phyloP scores from a whole-genome alignment of 2,888 invertebrate species.

The Neocrepidodera transversa region DNA sequence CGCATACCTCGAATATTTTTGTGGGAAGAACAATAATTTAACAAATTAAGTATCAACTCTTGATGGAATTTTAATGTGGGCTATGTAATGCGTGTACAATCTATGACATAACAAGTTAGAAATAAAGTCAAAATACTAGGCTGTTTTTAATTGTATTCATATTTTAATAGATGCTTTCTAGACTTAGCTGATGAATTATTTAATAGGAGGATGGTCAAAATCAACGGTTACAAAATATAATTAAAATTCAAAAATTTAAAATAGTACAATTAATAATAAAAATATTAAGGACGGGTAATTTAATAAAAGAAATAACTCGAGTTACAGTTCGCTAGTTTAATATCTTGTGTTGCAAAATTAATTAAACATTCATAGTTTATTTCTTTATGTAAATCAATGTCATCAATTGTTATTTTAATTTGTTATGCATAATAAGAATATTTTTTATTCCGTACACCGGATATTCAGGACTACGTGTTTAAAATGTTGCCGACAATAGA shows the following conservation, averaged over 20 bases:
- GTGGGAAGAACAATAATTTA: conserved; percentile 19
- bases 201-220: conserved; percentile 3
- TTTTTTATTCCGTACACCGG: not conserved
- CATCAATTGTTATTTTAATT: too few species aligned
- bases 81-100: conserved; percentile 4
- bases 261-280: too few species aligned
- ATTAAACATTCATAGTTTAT: too few species aligned
- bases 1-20: conserved; percentile 14
- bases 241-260: conserved; percentile 3
- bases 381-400: too few species aligned
- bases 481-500: not conserved
- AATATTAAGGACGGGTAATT: too few species aligned
- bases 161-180: not conserved
- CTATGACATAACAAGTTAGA: not conserved
- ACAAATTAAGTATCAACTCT: conserved; percentile 11
- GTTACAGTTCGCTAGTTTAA: too few species aligned
- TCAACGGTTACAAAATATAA: not conserved
- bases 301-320: too few species aligned
- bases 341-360: too few species aligned
- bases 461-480: not conserved
- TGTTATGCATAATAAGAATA: not conserved
- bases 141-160: not conserved
- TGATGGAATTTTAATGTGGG: conserved; percentile 16
- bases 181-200: conserved; percentile 10
- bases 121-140: conserved; percentile 5